Base-by-base conservation (phyloP, 1,140 invertebrate species). In the Hycleus cichorii region DNA sequence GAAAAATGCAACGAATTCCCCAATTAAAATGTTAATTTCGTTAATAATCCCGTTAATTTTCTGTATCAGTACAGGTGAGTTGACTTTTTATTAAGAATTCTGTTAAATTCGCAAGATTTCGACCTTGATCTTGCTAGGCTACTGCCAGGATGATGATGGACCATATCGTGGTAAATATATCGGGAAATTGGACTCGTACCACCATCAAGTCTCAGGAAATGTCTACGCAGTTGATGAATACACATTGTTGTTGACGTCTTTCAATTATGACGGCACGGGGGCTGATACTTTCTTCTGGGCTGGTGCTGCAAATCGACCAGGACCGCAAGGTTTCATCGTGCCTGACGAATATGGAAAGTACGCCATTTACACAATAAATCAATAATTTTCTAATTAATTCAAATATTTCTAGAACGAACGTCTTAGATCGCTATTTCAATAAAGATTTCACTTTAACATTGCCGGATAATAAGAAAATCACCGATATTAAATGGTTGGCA, bases 211-310 rank as follows among this genome's bases (percentile, higher is more conserved):
- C 0, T 82, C 85, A 7, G 93, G 93, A 9, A 87, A 91, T 62
- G 86, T 95, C 8, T 95, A 91, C 76, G 91, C 91, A 5, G 90
- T 95, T 0, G 89, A 96, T 72, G 86, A 91, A 55, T 89, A 82
- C 68, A 95, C 91, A 0, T 76, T 95, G 26, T 74, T 94, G 1
- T 75, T 96, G 43, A 85, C 85, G 10, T 82, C 85, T 38, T 96
- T 96, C 66, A 92, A 85, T 71, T 96, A 95, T 65, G 93, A 95
- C 76, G 93, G 93, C 12, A 89, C 91, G 49, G 92, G 91, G 6
- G 86, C 85, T 25, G 92, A 94, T 70, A 90, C 91, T 4, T 95
- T 92, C 73, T 95, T 96, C 72, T 95, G 91, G 91, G 88, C 90
- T 3, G 93, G 93, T 39, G 83, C 88, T n/a, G 82, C 88, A 0